Base-by-base conservation (phyloP, 2,888 invertebrate species). In the Cataglyphis livida region DNA sequence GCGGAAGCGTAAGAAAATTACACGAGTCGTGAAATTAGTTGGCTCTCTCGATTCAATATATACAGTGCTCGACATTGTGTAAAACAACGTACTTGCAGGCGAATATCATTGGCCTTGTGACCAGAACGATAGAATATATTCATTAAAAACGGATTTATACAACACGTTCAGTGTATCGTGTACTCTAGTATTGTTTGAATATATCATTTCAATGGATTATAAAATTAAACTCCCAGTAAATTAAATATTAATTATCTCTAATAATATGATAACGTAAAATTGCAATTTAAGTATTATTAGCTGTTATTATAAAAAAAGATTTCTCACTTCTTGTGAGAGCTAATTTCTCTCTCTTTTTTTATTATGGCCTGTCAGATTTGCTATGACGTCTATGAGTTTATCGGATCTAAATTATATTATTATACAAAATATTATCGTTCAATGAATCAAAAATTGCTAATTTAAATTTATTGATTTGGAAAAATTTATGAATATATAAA, bases 1-100 rank as follows among this genome's bases (percentile, higher is more conserved):
- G n/a, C 54, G 54, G 28, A 76, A 76, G 51, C 65, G 28, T 54
- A 76, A 76, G 75, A 76, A 76, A 76, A 76, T 76, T 65, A 76
- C 54, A 65, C 54, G 28, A 6, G 35, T 64, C 18, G 48, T n/a
- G 35, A 38, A 62, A 74, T 75, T 35, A 51, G 51, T 41, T 35
- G 54, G 75, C n/a, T 25, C 38, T 48, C 48, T 51, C 48, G 38
- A 65, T 76, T 76, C 64, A 28, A 76, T 65, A 25, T 54, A 25
- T 44, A 44, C 25, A 51, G n/a, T 9, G 38, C n/a, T 54, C 62
- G 48, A 62, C 15, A 21, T 74, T 48, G 61, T n/a, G 4, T n/a
- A 18, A 44, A 21, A 62, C 32, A 44, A n/a, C 0, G 35, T 62
- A 62, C 44, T 74, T 48, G 35, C 6, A 15, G 15, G 21, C 74